Evolutionary conservation across 2,888 invertebrate species (phyloP).

Genomic region (Drosophila monieri): DNA sequence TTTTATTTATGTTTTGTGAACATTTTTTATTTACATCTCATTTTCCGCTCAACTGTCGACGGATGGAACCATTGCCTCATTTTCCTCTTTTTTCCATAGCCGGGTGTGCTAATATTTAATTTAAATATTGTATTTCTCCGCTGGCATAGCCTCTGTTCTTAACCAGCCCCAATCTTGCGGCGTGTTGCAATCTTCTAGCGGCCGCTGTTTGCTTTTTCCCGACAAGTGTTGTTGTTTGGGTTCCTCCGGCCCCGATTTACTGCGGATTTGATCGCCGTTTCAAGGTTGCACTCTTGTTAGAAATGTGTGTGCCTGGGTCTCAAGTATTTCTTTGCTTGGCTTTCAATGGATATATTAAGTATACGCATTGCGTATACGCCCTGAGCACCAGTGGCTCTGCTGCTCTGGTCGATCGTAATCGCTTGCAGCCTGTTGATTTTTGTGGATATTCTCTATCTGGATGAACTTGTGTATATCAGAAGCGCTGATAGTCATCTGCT

Average conservation of each 20-base stretch:
- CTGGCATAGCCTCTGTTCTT: constrained; percentile 51
- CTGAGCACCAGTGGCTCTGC: neutral
- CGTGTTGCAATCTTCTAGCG: constrained; percentile 59
- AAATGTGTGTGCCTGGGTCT: constrained; percentile 43
- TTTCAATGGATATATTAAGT: constrained; percentile 50
- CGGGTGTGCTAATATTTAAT: constrained; percentile 75
- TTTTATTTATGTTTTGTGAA: constrained; percentile 24
- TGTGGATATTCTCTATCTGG: constrained; percentile 42
- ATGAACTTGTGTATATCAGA: constrained; percentile 31
- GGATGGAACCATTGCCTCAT: constrained; percentile 57
- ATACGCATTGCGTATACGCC: constrained; percentile 62
- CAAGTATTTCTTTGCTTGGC: constrained; percentile 51
- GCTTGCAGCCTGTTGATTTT: constrained; percentile 47
- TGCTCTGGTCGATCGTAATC: constrained; percentile 27
- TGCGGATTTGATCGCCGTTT: constrained; percentile 52
- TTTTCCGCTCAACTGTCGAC: constrained; percentile 52
- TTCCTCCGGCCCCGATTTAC: constrained; percentile 20
- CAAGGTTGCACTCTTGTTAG: constrained; percentile 60
- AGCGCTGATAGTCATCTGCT: constrained; percentile 53
- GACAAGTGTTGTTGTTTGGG: constrained; percentile 29
- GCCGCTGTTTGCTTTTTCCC: constrained; percentile 47
- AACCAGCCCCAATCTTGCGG: constrained; percentile 66
- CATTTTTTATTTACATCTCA: constrained; percentile 38
- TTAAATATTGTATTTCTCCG: constrained; percentile 68
- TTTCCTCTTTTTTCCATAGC: constrained; percentile 45